A percentile compares a stretch with the other conserved stretches of the same genome.
Conservation (phyloP, 2,888 invertebrate genomes). For the Chrysolina haemoptera region DNA sequence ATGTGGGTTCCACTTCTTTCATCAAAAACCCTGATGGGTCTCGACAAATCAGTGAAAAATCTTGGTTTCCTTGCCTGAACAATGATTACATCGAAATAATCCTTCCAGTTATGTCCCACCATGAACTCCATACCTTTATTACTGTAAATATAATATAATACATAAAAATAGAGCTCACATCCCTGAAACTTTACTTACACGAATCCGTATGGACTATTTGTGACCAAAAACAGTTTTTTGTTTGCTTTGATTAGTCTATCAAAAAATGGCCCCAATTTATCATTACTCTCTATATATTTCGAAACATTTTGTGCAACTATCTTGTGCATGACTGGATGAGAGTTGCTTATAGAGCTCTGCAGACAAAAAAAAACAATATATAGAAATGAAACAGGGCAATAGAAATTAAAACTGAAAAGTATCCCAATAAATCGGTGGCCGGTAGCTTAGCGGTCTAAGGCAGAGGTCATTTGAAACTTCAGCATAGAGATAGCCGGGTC, state of each 20-base stretch:
- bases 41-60: slow-evolving; percentile 94
- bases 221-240: slow-evolving; percentile 95
- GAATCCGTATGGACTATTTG: slow-evolving; percentile 96
- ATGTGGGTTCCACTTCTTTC: slow-evolving; percentile 85
- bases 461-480: too few species aligned
- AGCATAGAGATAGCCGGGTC: too few species aligned
- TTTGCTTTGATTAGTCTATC: slow-evolving; percentile 80
- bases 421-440: too few species aligned
- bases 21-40: slow-evolving; percentile 92
- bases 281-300: slow-evolving; percentile 85
- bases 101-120: slow-evolving; percentile 90
- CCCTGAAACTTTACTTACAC: slow-evolving; percentile 67
- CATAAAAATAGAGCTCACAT: slow-evolving; percentile 33
- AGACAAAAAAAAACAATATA: slow-evolving; percentile 47
- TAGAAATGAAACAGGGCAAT: not conserved
- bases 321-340: slow-evolving; percentile 91
- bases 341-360: slow-evolving; percentile 90
- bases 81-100: slow-evolving; percentile 94
- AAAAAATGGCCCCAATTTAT: slow-evolving; percentile 82
- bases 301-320: slow-evolving; percentile 87
- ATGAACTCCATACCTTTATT: slow-evolving; percentile 93
- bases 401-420: not conserved
- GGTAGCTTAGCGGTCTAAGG: too few species aligned
- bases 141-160: slow-evolving; percentile 72
- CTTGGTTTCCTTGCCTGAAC: slow-evolving; percentile 96